phyloP scores from a whole-genome alignment of 2,888 invertebrate species.

The Chydorus sphaericus region DNA sequence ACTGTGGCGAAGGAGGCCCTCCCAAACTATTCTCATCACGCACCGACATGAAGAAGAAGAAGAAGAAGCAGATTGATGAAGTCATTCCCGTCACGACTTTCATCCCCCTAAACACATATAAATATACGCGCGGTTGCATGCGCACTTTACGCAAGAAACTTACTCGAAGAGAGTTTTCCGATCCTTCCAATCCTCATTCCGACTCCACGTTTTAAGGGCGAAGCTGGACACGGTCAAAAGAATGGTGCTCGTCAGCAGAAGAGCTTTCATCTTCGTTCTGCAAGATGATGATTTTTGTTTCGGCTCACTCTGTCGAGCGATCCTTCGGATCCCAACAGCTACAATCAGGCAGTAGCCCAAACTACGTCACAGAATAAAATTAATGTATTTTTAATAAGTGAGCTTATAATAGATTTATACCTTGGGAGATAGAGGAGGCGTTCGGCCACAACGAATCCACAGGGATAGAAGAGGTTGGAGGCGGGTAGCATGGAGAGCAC shows the following conservation, averaged over 20 bases:
- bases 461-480: conserved; percentile 63
- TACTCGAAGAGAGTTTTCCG: conserved; percentile 62
- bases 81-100: neutral
- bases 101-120: no score
- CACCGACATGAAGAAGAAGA: neutral
- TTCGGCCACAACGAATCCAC: conserved; percentile 74
- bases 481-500: conserved; percentile 74
- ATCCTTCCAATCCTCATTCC: conserved; percentile 63
- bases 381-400: neutral
- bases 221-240: conserved; percentile 44
- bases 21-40: neutral
- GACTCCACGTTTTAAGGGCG: conserved; percentile 47
- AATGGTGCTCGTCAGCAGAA: no score
- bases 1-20: neutral
- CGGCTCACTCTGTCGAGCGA: no score
- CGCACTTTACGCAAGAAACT: conserved; percentile 18
- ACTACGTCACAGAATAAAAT: neutral
- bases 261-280: no score
- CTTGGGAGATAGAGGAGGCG: conserved; percentile 76
- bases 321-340: neutral
- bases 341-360: conserved; percentile 1
- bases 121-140: neutral
- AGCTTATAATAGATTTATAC: conserved; percentile 33
- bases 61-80: neutral
- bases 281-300: no score